These are phyloP conservation scores for Micronycteris hirsuta DNA, from an alignment of 2,113 vertebrate species.

Conservation along the genomic window DNA sequence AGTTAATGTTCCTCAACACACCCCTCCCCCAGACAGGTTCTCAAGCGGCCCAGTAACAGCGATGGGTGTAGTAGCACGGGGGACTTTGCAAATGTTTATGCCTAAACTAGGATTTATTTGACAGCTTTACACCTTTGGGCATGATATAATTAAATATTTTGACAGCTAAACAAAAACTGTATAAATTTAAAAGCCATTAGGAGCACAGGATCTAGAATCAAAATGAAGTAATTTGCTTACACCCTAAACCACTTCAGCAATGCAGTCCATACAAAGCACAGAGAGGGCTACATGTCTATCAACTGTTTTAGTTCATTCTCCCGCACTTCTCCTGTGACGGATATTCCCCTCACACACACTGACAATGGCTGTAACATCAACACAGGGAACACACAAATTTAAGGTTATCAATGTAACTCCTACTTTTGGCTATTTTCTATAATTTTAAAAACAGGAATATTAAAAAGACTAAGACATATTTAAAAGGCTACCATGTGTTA, in stretches of 20 bases:
- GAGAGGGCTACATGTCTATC: conserved; percentile 44
- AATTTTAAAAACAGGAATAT: not conserved
- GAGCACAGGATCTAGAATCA: conserved; percentile 79
- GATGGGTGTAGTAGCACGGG: conserved; percentile 79
- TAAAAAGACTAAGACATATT: conserved; percentile 13
- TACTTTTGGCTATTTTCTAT: not conserved
- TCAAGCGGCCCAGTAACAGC: conserved; percentile 74
- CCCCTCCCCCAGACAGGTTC: conserved; percentile 69
- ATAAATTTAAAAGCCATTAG: conserved; percentile 86
- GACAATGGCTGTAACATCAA: conserved; percentile 24
- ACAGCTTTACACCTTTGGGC: conserved; percentile 89
- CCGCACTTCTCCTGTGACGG: conserved; percentile 45
- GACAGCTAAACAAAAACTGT: conserved; percentile 88
- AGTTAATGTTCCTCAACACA: conserved; percentile 69
- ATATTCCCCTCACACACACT: not conserved
- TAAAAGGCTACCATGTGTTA: not conserved
- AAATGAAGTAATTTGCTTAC: conserved; percentile 72
- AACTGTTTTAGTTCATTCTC: conserved; percentile 26
- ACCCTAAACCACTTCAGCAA: conserved; percentile 62
- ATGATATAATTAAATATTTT: conserved; percentile 90
- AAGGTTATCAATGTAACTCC: not conserved
- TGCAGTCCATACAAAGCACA: conserved; percentile 58
- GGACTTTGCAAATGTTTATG: conserved; percentile 85
- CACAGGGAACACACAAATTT: not conserved
- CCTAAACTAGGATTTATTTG: conserved; percentile 87